Evolutionary conservation across 2,797 vertebrate species (phyloP).

Genomic region (Phalloptychus januarius): DNA sequence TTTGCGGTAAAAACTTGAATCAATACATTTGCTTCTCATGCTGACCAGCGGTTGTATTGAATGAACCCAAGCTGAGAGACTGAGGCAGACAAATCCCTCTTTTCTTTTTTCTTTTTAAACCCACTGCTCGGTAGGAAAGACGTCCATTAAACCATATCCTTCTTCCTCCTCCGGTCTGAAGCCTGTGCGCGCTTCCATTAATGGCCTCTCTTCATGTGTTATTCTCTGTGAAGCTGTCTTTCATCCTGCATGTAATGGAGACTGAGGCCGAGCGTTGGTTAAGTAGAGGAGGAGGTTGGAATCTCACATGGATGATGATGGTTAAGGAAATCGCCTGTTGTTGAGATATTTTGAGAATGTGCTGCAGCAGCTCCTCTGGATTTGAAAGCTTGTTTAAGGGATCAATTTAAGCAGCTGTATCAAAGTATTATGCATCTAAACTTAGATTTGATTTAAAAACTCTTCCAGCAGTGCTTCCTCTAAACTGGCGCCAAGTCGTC

Average conservation of each 20-base stretch:
- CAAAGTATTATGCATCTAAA: slow-evolving; percentile 1
- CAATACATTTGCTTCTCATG: slow-evolving; percentile 39
- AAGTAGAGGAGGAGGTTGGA: slow-evolving; percentile 51
- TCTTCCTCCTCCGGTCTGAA: slow-evolving; percentile 69
- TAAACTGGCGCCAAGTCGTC: neutral
- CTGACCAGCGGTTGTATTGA: slow-evolving; percentile 43
- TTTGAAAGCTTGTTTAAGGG: slow-evolving; percentile 19
- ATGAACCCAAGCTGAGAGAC: slow-evolving; percentile 44
- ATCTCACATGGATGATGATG: slow-evolving; percentile 10
- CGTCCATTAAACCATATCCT: slow-evolving; percentile 76
- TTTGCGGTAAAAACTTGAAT: slow-evolving; percentile 57
- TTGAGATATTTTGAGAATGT: slow-evolving; percentile 17
- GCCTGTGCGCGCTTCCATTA: slow-evolving; percentile 59
- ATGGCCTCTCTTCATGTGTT: slow-evolving; percentile 76
- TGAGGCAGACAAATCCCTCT: slow-evolving; percentile 29
- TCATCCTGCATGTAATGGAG: slow-evolving; percentile 70
- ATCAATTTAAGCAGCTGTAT: slow-evolving; percentile 4
- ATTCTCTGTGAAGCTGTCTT: slow-evolving; percentile 76
- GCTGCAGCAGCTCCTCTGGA: slow-evolving; percentile 17
- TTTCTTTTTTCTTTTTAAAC: slow-evolving; percentile 25
- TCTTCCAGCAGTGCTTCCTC: neutral
- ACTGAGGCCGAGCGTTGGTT: slow-evolving; percentile 52
- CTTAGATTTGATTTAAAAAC: slow-evolving; percentile 12
- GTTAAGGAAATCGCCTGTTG: slow-evolving; percentile 43
- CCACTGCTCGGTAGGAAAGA: slow-evolving; percentile 44